Percentiles rank a stretch among this genome's conserved stretches.
These are phyloP conservation scores for Orthosia gothica DNA, from an alignment of 2,888 invertebrate species.

Conservation along the genomic window DNA sequence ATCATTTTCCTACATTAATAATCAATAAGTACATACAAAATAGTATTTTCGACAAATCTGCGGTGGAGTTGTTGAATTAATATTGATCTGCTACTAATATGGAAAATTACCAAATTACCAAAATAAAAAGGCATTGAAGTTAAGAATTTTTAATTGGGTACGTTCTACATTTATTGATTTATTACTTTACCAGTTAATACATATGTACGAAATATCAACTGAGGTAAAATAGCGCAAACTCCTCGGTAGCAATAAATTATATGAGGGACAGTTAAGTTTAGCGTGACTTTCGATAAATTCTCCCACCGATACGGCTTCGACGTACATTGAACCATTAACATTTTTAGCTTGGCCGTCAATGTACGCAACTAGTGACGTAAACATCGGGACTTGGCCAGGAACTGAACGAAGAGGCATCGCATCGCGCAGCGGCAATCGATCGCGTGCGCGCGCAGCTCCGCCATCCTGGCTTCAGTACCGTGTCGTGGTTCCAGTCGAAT, in stretches of 20 bases:
- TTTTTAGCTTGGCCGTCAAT: constrained; percentile 82
- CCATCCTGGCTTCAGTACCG: constrained; percentile 84
- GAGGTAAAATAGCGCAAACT: constrained; percentile 43
- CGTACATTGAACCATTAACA: constrained; percentile 77
- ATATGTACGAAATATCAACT: constrained; percentile 24
- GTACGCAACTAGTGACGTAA: constrained; percentile 90
- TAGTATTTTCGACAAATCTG: constrained; percentile 2
- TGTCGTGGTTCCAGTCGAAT: constrained; percentile 83
- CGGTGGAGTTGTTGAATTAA: not conserved
- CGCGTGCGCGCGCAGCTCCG: constrained; percentile 88
- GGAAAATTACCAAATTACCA: not conserved
- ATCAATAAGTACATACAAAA: constrained; percentile 5
- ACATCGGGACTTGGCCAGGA: constrained; percentile 84
- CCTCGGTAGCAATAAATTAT: constrained; percentile 42
- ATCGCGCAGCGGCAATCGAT: constrained; percentile 89
- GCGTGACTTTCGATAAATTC: constrained; percentile 52
- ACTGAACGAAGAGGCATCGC: constrained; percentile 80
- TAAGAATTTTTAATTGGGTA: not conserved
- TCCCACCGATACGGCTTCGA: constrained; percentile 59
- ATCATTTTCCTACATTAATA: constrained; percentile 22
- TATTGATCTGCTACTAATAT: not conserved
- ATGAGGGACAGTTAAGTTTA: constrained; percentile 34
- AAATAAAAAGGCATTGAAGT: not conserved
- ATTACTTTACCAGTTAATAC: constrained; percentile 15
- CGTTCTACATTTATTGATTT: constrained; percentile 35